These are phyloP conservation scores for Epirrhoe tristata DNA, from an alignment of 2,888 invertebrate species.

Conservation along the genomic window DNA sequence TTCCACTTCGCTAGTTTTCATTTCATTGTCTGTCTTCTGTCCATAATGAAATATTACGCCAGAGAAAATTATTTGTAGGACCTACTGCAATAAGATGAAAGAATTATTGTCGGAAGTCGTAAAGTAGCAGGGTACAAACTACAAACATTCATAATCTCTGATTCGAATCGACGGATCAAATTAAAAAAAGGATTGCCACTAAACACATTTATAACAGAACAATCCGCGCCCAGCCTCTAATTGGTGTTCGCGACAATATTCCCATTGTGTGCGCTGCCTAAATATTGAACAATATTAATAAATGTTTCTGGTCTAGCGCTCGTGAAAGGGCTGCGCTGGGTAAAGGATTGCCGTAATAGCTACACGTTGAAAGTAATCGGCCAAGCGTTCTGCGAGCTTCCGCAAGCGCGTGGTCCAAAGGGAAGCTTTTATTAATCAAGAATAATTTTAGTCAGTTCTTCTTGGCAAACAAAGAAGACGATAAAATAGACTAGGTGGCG, in stretches of 20 bases:
- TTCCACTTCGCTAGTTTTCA: no score
- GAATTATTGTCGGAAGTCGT: not conserved
- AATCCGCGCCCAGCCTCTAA: constrained; percentile 45
- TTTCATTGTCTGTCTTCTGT: no score
- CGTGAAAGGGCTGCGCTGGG: constrained; percentile 73
- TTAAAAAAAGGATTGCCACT: constrained; percentile 26
- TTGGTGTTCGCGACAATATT: constrained; percentile 52
- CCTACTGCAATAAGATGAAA: not conserved
- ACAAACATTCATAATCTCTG: not conserved
- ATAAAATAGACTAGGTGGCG: no score
- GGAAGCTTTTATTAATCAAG: constrained; percentile 26
- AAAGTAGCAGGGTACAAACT: not conserved
- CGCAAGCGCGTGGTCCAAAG: constrained; percentile 55
- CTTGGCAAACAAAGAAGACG: no score
- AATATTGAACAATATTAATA: constrained; percentile 79
- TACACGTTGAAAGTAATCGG: constrained; percentile 66
- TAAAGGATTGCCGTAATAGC: constrained; percentile 78
- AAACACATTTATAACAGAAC: constrained; percentile 37
- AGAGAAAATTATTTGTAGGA: no score
- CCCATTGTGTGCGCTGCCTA: constrained; percentile 65
- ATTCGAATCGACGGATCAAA: constrained; percentile 4
- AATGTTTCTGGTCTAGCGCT: constrained; percentile 73
- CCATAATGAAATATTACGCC: no score
- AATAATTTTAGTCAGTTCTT: no score
- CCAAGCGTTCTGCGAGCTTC: constrained; percentile 66